Percentiles rank a stretch among this genome's conserved stretches.
Conservation (phyloP, 2,113 vertebrate genomes). For the Cottus gobio region DNA sequence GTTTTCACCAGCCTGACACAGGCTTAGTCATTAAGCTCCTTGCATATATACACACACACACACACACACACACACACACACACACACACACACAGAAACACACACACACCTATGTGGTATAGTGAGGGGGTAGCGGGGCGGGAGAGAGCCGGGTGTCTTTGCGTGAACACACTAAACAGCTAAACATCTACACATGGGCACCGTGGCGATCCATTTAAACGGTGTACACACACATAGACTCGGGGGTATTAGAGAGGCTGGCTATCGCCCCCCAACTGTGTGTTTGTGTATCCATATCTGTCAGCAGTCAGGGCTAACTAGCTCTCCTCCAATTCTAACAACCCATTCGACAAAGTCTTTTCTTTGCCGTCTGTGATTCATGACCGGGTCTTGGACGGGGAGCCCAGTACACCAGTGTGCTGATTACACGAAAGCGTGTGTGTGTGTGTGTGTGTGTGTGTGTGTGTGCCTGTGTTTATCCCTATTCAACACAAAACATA, state of each 20-base stretch:
- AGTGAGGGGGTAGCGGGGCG: slow-evolving; percentile 11
- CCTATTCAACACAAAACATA: slow-evolving; percentile 21
- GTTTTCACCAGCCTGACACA: slow-evolving; percentile 66
- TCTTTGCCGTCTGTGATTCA: slow-evolving; percentile 56
- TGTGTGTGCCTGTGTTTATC: slow-evolving; percentile 24
- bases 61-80: slow-evolving; percentile 34
- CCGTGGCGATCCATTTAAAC: slow-evolving; percentile 70
- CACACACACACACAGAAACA: slow-evolving; percentile 46
- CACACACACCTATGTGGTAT: slow-evolving; percentile 44
- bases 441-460: slow-evolving; percentile 22
- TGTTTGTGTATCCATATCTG: slow-evolving; percentile 44
- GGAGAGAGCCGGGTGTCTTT: slow-evolving; percentile 24
- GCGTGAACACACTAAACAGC: slow-evolving; percentile 44
- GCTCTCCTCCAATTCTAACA: slow-evolving; percentile 36
- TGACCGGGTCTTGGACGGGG: slow-evolving; percentile 31
- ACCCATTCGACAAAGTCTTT: slow-evolving; percentile 41
- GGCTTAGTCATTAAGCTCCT: slow-evolving; percentile 69
- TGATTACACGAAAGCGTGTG: slow-evolving; percentile 17
- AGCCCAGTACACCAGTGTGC: slow-evolving; percentile 36
- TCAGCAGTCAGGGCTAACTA: slow-evolving; percentile 44
- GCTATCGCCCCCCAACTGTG: not conserved
- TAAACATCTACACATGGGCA: slow-evolving; percentile 52
- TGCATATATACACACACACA: slow-evolving; percentile 39
- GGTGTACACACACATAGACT: slow-evolving; percentile 36
- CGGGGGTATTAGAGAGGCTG: slow-evolving; percentile 5